These are phyloP conservation scores for Stenichneumon culpator DNA, from an alignment of 2,888 invertebrate genomes.

Conservation along the genomic window DNA sequence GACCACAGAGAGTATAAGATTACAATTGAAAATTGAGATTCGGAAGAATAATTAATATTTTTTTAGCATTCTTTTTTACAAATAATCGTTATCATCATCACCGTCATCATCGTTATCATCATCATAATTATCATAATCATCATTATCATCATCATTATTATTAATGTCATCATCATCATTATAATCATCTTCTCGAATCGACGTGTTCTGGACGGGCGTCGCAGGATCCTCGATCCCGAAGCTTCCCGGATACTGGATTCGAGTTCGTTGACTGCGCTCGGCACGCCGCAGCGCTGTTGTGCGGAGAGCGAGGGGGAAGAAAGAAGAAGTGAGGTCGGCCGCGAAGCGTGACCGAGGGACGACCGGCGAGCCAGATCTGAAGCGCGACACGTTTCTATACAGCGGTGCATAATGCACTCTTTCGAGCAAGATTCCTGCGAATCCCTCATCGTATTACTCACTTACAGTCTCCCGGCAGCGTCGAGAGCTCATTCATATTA, in stretches of 20 bases:
- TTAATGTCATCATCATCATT: neutral
- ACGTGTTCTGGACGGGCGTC: constrained; percentile 47
- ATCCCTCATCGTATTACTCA: constrained; percentile 32
- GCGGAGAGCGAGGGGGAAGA: constrained; percentile 42
- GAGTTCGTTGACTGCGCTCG: constrained; percentile 81
- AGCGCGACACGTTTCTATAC: constrained; percentile 60
- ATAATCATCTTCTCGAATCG: neutral
- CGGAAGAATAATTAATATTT: too few relatives aligned
- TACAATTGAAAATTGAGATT: too few relatives aligned
- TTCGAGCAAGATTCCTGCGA: constrained; percentile 22
- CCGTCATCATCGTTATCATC: neutral
- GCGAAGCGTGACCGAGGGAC: constrained; percentile 76
- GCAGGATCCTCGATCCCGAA: constrained; percentile 52
- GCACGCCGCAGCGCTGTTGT: constrained; percentile 26
- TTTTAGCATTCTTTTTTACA: too few relatives aligned
- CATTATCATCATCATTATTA: neutral
- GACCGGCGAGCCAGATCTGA: constrained; percentile 70
- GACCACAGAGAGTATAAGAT: too few relatives aligned
- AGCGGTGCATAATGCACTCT: constrained; percentile 18
- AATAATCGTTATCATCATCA: too few relatives aligned
- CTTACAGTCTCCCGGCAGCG: neutral
- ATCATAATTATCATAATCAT: neutral
- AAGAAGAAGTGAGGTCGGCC: constrained; percentile 70
- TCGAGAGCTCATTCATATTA: neutral
- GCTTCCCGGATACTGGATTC: constrained; percentile 60